phyloP scores from a whole-genome alignment of 1,140 invertebrate genomes.

The Procambarus virginalis region DNA sequence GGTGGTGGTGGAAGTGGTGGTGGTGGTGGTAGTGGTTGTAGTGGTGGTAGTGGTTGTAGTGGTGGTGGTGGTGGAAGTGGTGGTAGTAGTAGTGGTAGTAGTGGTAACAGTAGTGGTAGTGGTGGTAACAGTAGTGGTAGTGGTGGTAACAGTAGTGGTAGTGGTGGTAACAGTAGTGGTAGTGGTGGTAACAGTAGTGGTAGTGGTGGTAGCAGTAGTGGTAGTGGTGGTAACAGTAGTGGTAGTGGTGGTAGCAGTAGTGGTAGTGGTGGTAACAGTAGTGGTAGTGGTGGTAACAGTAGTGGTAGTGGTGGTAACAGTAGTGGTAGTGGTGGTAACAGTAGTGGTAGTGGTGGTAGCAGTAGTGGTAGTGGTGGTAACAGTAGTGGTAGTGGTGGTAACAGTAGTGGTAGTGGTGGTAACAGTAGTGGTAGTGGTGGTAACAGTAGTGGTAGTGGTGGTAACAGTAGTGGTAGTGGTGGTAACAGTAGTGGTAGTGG shows the following conservation, averaged over 20 bases:
- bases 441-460: not conserved
- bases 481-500: too few relatives aligned
- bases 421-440: not conserved
- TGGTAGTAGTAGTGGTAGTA: not conserved
- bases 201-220: not conserved
- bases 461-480: too few relatives aligned
- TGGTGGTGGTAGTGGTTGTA: too few relatives aligned
- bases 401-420: not conserved
- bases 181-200: not conserved
- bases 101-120: not conserved
- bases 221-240: not conserved
- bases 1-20: too few relatives aligned
- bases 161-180: not conserved
- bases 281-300: too few relatives aligned
- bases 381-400: too few relatives aligned
- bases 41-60: too few relatives aligned
- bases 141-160: not conserved
- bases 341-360: too few relatives aligned
- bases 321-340: too few relatives aligned
- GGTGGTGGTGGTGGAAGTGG: not conserved
- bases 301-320: too few relatives aligned
- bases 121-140: not conserved
- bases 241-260: too few relatives aligned
- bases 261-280: too few relatives aligned
- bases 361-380: not conserved